Base-by-base conservation (phyloP, 2,113 vertebrate genomes). In the Collichthys lucidus region DNA sequence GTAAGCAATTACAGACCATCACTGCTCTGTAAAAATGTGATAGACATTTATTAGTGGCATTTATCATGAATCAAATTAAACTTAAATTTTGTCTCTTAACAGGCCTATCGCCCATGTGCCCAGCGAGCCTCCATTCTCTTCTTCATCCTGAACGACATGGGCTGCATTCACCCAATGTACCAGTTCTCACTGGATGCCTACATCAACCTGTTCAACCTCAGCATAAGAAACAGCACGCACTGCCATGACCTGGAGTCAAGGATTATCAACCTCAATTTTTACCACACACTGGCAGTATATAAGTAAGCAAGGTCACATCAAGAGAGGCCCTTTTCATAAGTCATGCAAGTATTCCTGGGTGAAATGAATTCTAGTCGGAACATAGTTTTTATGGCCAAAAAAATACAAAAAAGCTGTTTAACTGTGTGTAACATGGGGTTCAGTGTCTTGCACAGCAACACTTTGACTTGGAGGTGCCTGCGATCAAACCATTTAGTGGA, bases 121-220 rank as follows among this genome's bases (percentile, higher is more conserved):
- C 96, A 96, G 90, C 88, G 97, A 64, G 96, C 97, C 2, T 96
- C 97, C 0, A 92, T 97, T 61, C 93, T 98, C 74, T 98, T 97
- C 95, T 96, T 97, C 17, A 96, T 97, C 80, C 91, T 98, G 17
- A 97, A 96, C 0, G 95, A 98, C 92, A 96, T 98, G 95, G 94
- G 96, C 57, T 80, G 74, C 59, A 96, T 98, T 16, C 96, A 97
- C 83, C 96, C 97, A 71, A 97, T 98, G 96, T 98, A 98, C 94
- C 97, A 98, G 92, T 97, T 97, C 90, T 96, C 97, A 0, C 91
- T 98, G 93, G 97, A 97, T 4, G 93, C 96, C 89, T 98, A 98
- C 92, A 96, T 97, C 11, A 87, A 92, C 86, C 95, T 98, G 56
- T 98, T 97, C 57, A 92, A 92, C 82, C 92, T 95, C 65, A 98